Evolutionary conservation across 2,888 invertebrate genomes (phyloP), one percentile per base, ranked within the genome.

Genomic region (Hirtodrosophila histrioides): DNA sequence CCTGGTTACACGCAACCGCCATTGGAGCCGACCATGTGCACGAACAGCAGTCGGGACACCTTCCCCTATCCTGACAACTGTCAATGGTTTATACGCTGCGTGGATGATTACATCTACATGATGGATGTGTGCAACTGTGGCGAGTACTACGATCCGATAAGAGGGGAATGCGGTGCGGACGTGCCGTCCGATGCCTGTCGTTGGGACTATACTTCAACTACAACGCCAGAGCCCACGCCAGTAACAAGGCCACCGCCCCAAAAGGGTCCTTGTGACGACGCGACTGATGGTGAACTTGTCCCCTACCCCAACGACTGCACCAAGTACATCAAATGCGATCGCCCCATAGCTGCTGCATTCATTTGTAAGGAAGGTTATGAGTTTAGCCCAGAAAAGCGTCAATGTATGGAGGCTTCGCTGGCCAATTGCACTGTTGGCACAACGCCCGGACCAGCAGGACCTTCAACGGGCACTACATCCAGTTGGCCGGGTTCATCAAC

Each of bases 1-100:
- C 79, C 80, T 8, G 77, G 61, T 0, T 24, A 50, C 27, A 74
- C 88, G 0, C 46, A 23, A n/a, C 8, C 56, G 6, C 62, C 80
- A 0, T 24, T 49, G 3, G 67, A 67, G 35, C 76, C 78, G 0
- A 86, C 81, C 0, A 77, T 84, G 27, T 86, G 84, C 51, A 88
- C 86, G 5, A 86, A 88, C 39, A 72, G 77, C 43, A 68, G 23
- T 8, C 75, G 89, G 0, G 51, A 64, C 3, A 75, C 75, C 0
- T 82, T 86, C 37, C 78, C 86, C 2, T 88, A 89, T 49, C 69
- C 77, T 1, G 65, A 69, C 4, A 78, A 89, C 61, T 89, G 88
- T 44, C 78, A 80, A 43, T 74, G 88, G 65, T 88, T 75, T 29
- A 79, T 86, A 44, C 77, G 88, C 10, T 88, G 88, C 29, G 70